phyloP scores from a whole-genome alignment of 2,888 invertebrate genomes.

The Macrostomum cliftonense region DNA sequence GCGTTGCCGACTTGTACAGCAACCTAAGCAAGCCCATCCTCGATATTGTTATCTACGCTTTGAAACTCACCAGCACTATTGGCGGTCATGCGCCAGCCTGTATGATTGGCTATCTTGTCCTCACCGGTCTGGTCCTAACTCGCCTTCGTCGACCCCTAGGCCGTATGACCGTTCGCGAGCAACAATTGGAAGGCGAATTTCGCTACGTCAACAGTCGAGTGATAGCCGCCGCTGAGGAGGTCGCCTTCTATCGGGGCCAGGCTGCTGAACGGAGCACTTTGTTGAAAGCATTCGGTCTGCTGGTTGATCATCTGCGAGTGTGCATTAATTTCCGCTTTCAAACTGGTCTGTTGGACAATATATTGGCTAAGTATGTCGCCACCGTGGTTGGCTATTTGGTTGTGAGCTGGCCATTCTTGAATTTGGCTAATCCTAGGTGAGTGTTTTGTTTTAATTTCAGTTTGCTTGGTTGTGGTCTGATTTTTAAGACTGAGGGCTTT shows the following conservation, averaged over 20 bases:
- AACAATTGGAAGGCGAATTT: slow-evolving; percentile 92
- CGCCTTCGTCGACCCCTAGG: slow-evolving; percentile 66
- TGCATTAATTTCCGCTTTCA: slow-evolving; percentile 67
- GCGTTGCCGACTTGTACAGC: slow-evolving; percentile 80
- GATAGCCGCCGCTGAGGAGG: slow-evolving; percentile 89
- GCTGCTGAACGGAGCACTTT: slow-evolving; percentile 65
- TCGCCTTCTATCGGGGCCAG: slow-evolving; percentile 50
- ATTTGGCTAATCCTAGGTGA: slow-evolving; percentile 45
- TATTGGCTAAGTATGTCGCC: slow-evolving; percentile 84
- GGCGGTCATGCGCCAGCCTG: slow-evolving; percentile 63
- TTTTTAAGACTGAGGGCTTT: no score
- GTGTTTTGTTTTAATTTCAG: no score
- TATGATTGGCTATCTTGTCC: slow-evolving; percentile 65
- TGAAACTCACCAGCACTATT: slow-evolving; percentile 63
- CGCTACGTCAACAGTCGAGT: slow-evolving; percentile 83
- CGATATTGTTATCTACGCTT: slow-evolving; percentile 80
- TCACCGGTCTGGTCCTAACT: slow-evolving; percentile 69
- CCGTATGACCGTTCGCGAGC: slow-evolving; percentile 72
- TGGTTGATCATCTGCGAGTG: slow-evolving; percentile 58
- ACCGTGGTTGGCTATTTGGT: slow-evolving; percentile 88
- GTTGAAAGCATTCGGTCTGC: slow-evolving; percentile 66
- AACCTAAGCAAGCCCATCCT: slow-evolving; percentile 83
- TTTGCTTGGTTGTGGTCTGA: no score
- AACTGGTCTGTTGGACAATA: slow-evolving; percentile 86
- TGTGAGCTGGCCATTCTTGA: slow-evolving; percentile 79